Conservation (phyloP, 2,888 invertebrate species). For the Meloe dianella region DNA sequence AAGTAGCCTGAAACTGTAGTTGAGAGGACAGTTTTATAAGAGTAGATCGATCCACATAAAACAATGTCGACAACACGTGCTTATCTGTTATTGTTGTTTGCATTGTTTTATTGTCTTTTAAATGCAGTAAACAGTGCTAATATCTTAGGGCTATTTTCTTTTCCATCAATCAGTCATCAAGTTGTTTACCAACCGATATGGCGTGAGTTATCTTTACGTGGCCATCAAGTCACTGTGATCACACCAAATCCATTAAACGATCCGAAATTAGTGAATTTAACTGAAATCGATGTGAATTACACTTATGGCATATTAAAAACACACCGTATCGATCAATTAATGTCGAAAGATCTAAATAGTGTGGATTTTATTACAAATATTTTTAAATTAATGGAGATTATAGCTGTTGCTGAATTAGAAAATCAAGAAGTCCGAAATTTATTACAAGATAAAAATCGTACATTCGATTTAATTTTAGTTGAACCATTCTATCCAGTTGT, state of each 20-base stretch:
- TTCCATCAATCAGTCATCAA: conserved; percentile 36
- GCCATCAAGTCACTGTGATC: conserved; percentile 46
- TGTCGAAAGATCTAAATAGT: background rate
- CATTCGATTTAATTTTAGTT: conserved; percentile 30
- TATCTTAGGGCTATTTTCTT: conserved; percentile 27
- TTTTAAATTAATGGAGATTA: background rate
- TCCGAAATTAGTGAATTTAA: conserved; percentile 26
- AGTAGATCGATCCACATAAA: no score
- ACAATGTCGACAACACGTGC: no score
- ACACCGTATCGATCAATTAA: background rate
- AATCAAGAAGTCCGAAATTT: background rate
- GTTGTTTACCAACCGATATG: conserved; percentile 28
- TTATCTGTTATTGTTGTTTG: no score
- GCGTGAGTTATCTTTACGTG: conserved; percentile 34
- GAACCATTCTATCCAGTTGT: conserved; percentile 29
- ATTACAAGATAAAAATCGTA: conserved; percentile 4
- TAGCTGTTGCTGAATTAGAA: background rate
- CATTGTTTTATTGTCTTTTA: background rate
- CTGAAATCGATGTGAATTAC: conserved; percentile 35
- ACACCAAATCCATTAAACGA: conserved; percentile 40
- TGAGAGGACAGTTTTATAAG: no score
- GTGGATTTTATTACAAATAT: background rate
- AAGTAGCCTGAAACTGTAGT: no score
- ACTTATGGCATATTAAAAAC: conserved; percentile 44
- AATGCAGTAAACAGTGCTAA: conserved; percentile 19